Base-by-base conservation (phyloP, 2,888 invertebrate species). In the Labia minor region DNA sequence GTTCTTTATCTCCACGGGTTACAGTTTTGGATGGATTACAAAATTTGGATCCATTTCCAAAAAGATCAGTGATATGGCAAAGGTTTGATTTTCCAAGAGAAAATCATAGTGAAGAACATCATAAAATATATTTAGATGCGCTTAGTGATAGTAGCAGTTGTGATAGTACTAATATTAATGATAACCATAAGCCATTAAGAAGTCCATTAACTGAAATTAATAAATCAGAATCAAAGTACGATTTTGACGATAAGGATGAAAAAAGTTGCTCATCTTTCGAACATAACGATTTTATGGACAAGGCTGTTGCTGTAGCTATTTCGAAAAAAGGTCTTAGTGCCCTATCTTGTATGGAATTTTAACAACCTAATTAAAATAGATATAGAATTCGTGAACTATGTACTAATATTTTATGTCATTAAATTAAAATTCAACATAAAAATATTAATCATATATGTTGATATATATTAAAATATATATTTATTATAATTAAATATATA, bases 241-340 rank as follows among this genome's bases (percentile, higher is more conserved):
- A 18, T 20, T 18, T 14, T n/a, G 16, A 63, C n/a, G 20, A 37
- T 14, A 18, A 20, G 21, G 61, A 37, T 16, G 67, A 65, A n/a
- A 63, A 19, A 62, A 65, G 63, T 14, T 66, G 21, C 14, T 64
- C 67, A 2, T 66, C 65, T 16, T 67, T 71, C 14, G 74, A 74
- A 61, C 72, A 72, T 66, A 68, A 69, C 63, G 85, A 87, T 73
- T 85, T 88, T 73, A 77, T 88, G 71, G 86, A 86, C 77, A 81
- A 85, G 65, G 88, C 88, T n/a, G 86, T 88, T n/a, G 81, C 85
- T 62, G 86, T 84, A 73, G 88, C 88, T 33, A 88, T 89, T 70
- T 84, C 86, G 74, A 86, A 86, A 74, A 88, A 88, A 77, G 88
- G 88, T 21, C 78, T 88, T 49, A 85, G 79, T 72, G 71, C 73